A percentile compares a stretch with the other conserved stretches of the same genome.
Conservation (phyloP, 2,888 invertebrate genomes). For the Villa cingulata region DNA sequence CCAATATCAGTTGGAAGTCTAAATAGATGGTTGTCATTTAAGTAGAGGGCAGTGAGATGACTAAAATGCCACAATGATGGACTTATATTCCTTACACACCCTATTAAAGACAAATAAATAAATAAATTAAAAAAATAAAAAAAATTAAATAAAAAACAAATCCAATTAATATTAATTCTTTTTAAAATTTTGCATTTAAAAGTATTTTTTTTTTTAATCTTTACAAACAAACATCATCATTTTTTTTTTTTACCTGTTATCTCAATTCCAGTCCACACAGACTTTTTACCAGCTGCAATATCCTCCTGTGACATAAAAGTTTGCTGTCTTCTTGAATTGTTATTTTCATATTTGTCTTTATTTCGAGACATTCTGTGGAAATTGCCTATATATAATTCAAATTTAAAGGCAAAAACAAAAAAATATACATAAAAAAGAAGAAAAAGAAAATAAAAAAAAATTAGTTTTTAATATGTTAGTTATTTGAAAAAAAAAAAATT, state of each 20-base stretch:
- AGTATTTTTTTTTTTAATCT: too few species aligned
- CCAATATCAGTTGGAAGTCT: constrained; percentile 86
- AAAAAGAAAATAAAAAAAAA: neutral
- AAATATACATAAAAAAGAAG: neutral
- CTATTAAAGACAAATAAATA: constrained; percentile 40
- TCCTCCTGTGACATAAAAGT: constrained; percentile 90
- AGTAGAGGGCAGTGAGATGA: constrained; percentile 86
- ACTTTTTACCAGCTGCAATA: constrained; percentile 81
- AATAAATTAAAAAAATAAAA: constrained; percentile 10
- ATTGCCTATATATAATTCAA: constrained; percentile 22
- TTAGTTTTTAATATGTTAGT: neutral
- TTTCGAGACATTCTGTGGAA: constrained; percentile 51
- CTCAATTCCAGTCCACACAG: constrained; percentile 85
- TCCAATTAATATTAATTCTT: too few species aligned
- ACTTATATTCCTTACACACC: constrained; percentile 88
- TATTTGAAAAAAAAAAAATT: too few species aligned
- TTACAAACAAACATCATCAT: too few species aligned
- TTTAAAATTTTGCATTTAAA: too few species aligned
- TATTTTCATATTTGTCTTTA: constrained; percentile 82
- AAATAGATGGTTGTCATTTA: constrained; percentile 89
- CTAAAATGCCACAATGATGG: constrained; percentile 81
- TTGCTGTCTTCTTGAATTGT: constrained; percentile 66
- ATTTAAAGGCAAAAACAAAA: neutral
- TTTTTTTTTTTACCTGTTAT: constrained; percentile 47
- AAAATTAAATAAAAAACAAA: too few species aligned